Percentiles rank a stretch among this genome's conserved stretches.
Conservation (phyloP, 2,797 vertebrate genomes). For the Acropternis orthonyx region DNA sequence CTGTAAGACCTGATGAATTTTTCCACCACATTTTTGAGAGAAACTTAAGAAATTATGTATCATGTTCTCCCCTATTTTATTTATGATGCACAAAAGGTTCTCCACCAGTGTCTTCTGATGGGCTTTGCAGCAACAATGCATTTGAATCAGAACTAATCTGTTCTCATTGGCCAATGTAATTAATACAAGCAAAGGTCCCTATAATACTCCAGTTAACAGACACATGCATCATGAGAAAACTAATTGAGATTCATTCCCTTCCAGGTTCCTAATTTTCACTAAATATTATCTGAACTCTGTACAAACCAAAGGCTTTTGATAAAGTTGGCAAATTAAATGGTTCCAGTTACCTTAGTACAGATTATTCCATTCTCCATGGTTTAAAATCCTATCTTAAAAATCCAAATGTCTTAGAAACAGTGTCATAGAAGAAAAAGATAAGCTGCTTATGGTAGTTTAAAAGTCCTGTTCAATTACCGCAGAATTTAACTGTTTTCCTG, state of each 20-base stretch:
- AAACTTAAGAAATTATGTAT: background rate
- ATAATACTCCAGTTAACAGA: background rate
- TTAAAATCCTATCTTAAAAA: slow-evolving; percentile 23
- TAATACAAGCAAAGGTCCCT: background rate
- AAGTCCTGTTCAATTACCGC: background rate
- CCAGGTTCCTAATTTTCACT: background rate
- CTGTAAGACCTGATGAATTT: background rate
- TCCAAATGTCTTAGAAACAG: background rate
- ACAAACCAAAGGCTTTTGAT: background rate
- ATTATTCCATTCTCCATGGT: background rate
- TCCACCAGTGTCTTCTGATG: background rate
- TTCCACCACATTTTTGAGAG: background rate
- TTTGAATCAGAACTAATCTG: background rate
- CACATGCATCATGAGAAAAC: background rate
- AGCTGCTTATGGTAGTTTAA: background rate
- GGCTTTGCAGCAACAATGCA: background rate
- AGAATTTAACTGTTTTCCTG: background rate
- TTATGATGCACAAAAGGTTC: background rate
- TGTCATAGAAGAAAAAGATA: background rate
- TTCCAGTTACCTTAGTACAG: background rate
- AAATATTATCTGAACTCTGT: background rate
- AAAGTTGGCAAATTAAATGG: background rate
- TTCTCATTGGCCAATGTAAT: background rate
- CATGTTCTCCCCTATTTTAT: background rate
- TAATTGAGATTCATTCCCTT: background rate